Evolutionary conservation across 2,113 vertebrate species (phyloP).

Genomic region (Alethe diademata): DNA sequence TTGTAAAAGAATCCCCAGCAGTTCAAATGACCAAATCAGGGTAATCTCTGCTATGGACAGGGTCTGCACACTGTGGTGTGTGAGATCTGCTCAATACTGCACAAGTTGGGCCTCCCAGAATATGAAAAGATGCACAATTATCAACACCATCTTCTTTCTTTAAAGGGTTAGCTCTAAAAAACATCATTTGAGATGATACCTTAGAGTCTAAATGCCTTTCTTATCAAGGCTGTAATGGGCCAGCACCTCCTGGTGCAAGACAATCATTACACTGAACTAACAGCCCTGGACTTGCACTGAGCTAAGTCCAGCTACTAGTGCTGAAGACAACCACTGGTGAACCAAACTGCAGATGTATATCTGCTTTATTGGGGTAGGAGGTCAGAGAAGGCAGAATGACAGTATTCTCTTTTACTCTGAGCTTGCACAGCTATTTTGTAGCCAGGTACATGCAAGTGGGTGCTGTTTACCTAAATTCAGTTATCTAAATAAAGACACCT

Average conservation of each 20-base stretch:
- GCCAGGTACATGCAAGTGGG: neutral
- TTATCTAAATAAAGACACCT: neutral
- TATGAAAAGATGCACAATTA: neutral
- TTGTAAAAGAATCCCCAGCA: neutral
- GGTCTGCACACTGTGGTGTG: neutral
- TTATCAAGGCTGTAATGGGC: neutral
- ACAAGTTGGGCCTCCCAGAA: neutral
- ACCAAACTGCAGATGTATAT: neutral
- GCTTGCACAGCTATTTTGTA: neutral
- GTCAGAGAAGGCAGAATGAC: neutral
- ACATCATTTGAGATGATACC: neutral
- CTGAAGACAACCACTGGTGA: neutral
- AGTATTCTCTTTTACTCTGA: neutral
- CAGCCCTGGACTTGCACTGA: neutral
- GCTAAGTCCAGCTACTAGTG: neutral
- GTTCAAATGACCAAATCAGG: neutral
- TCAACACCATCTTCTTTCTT: neutral
- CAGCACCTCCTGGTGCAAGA: neutral
- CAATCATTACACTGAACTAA: neutral
- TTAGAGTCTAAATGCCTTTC: neutral
- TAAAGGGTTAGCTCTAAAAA: neutral
- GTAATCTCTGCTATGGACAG: neutral
- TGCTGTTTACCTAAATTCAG: neutral
- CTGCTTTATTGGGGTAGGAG: neutral
- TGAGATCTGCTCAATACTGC: neutral